Evolutionary conservation across 2,113 vertebrate species (phyloP).

Genomic region (Triplophysa tibetana): DNA sequence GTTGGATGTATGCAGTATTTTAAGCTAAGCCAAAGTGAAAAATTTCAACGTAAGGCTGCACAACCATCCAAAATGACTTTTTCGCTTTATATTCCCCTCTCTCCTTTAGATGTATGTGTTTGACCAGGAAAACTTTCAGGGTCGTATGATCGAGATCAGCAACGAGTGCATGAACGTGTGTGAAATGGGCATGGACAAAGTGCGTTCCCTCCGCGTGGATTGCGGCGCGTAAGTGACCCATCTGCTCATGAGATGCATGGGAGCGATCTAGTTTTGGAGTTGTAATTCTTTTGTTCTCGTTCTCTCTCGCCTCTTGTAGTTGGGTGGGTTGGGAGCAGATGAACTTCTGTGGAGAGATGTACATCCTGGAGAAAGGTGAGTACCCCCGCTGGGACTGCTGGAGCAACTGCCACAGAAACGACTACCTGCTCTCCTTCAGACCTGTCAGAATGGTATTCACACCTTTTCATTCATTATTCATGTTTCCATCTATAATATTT

Average conservation of each 20-base stretch:
- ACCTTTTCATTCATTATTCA: not conserved
- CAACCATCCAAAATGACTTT: not conserved
- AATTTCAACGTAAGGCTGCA: not conserved
- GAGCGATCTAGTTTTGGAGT: not conserved
- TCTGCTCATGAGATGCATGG: constrained; percentile 4
- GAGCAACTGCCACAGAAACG: constrained; percentile 80
- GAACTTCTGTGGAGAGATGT: constrained; percentile 69
- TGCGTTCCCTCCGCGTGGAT: constrained; percentile 73
- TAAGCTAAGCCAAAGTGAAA: constrained; percentile 1
- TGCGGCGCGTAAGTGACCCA: constrained; percentile 73
- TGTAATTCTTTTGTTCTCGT: not conserved
- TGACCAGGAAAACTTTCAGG: constrained; percentile 80
- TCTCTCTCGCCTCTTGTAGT: constrained; percentile 25
- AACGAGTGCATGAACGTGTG: constrained; percentile 74
- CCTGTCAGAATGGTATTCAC: constrained; percentile 75
- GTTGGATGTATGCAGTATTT: constrained; percentile 8
- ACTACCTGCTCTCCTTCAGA: constrained; percentile 82
- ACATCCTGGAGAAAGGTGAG: constrained; percentile 82
- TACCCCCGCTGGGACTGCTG: constrained; percentile 82
- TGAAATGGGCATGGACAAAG: constrained; percentile 73
- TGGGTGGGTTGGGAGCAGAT: constrained; percentile 62
- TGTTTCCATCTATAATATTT: not conserved
- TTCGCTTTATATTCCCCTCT: not conserved
- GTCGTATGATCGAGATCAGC: constrained; percentile 72
- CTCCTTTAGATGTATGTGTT: constrained; percentile 68